These are phyloP conservation scores for Muscidifurax raptorellus DNA, from an alignment of 1,140 invertebrate species.

Conservation along the genomic window DNA sequence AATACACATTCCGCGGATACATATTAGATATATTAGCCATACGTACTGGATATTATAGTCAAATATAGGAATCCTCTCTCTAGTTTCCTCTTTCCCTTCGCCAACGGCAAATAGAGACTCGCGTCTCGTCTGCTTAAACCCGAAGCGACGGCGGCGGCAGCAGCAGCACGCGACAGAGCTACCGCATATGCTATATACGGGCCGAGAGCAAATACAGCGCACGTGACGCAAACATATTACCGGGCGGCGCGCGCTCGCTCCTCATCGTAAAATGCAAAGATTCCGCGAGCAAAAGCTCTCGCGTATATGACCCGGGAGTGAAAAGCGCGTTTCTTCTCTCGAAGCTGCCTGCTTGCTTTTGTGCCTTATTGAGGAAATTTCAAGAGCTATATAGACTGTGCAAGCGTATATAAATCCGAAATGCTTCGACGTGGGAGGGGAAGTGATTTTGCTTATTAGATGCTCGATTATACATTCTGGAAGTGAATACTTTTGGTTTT, in stretches of 20 bases:
- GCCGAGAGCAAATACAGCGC: constrained; percentile 47
- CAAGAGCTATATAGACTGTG: neutral
- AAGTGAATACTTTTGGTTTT: neutral
- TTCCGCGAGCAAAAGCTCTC: constrained; percentile 28
- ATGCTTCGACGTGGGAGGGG: neutral
- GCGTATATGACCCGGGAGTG: neutral
- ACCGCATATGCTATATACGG: constrained; percentile 25
- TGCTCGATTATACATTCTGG: constrained; percentile 3
- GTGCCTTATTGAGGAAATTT: constrained; percentile 41
- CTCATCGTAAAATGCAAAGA: constrained; percentile 51
- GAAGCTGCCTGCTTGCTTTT: neutral
- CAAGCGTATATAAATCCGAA: neutral
- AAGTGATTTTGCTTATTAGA: constrained; percentile 5
- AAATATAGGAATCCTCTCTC: constrained; percentile 34
- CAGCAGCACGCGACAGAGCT: constrained; percentile 16
- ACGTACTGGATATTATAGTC: constrained; percentile 49
- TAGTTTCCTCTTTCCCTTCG: neutral
- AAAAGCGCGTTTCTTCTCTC: constrained; percentile 1
- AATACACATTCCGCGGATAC: constrained; percentile 20
- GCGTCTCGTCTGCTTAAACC: constrained; percentile 23
- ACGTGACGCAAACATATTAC: constrained; percentile 54
- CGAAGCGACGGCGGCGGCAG: neutral
- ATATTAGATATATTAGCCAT: constrained; percentile 48
- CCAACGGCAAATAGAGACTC: constrained; percentile 23
- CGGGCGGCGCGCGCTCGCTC: neutral